These are phyloP conservation scores for Apostichopus japonicus DNA, from an alignment of 35 echinoderm and acorn worm species.

Conservation along the genomic window DNA sequence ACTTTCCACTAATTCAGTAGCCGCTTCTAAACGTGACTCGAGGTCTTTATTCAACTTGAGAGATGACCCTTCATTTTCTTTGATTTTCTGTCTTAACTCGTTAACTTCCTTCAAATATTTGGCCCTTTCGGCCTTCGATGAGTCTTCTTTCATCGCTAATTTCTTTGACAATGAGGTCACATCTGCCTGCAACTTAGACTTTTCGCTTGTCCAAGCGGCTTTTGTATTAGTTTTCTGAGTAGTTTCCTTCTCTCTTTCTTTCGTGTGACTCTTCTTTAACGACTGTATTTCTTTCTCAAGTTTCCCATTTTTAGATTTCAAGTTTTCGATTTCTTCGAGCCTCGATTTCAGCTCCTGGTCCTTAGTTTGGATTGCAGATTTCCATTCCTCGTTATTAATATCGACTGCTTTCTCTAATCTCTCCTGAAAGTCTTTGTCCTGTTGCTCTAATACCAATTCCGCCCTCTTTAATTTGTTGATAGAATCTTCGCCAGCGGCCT, in stretches of 20 bases:
- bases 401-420: conserved; percentile 45
- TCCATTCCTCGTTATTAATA: conserved; percentile 59
- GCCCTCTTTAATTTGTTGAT: conserved; percentile 51
- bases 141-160: conserved; percentile 69
- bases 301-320: conserved; percentile 55
- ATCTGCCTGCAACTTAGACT: conserved; percentile 67
- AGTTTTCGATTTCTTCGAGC: conserved; percentile 52
- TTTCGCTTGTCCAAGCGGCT: conserved; percentile 75
- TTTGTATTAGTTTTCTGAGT: conserved; percentile 56
- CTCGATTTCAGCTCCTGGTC: conserved; percentile 72
- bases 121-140: conserved; percentile 73
- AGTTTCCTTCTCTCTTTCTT: conserved; percentile 61
- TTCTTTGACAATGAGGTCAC: conserved; percentile 59
- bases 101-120: conserved; percentile 67
- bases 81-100: conserved; percentile 68
- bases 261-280: conserved; percentile 52
- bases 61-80: conserved; percentile 52
- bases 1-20: conserved; percentile 81
- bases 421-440: conserved; percentile 54
- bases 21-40: conserved; percentile 77
- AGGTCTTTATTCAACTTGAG: conserved; percentile 60
- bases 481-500: conserved; percentile 55
- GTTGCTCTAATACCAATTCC: conserved; percentile 51
- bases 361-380: conserved; percentile 46
- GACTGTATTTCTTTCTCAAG: conserved; percentile 55